Percentiles rank a stretch among this genome's conserved stretches.
Conservation (phyloP, 1,140 invertebrate genomes). For the Meloidogyne chitwoodi region DNA sequence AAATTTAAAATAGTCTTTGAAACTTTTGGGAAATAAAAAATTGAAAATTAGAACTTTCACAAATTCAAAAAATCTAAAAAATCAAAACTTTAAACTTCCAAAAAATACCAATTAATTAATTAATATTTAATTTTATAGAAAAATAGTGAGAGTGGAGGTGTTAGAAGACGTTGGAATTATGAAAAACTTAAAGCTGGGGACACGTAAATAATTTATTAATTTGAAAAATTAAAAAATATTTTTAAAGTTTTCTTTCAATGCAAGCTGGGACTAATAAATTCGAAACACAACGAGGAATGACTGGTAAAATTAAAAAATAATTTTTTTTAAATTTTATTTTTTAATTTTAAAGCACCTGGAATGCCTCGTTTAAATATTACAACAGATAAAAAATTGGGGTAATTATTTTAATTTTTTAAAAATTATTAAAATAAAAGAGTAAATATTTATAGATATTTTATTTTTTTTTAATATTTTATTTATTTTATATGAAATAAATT, state of each 20-base stretch:
- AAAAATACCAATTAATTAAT: no score
- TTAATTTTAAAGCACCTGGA: conserved; percentile 16
- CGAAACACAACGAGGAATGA: conserved; percentile 78
- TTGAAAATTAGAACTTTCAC: no score
- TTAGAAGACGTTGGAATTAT: conserved; percentile 69
- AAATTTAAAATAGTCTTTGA: no score
- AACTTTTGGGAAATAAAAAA: no score
- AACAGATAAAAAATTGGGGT: conserved; percentile 58
- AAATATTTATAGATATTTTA: no score
- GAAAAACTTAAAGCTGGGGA: conserved; percentile 80
- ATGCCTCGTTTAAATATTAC: conserved; percentile 59
- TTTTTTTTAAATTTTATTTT: not conserved
- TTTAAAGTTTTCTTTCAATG: conserved; percentile 73
- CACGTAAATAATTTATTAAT: conserved; percentile 38
- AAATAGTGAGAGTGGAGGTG: conserved; percentile 16
- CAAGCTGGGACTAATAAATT: conserved; percentile 88
- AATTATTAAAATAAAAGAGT: no score
- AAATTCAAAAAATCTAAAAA: no score
- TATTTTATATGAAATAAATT: no score
- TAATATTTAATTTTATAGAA: not conserved
- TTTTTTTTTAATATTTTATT: no score
- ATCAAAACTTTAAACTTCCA: no score
- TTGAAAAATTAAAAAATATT: not conserved
- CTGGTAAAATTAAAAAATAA: conserved; percentile 24
- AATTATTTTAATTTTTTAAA: no score